Evolutionary conservation across 2,888 invertebrate genomes (phyloP).

Genomic region (Slavum lentiscoides): DNA sequence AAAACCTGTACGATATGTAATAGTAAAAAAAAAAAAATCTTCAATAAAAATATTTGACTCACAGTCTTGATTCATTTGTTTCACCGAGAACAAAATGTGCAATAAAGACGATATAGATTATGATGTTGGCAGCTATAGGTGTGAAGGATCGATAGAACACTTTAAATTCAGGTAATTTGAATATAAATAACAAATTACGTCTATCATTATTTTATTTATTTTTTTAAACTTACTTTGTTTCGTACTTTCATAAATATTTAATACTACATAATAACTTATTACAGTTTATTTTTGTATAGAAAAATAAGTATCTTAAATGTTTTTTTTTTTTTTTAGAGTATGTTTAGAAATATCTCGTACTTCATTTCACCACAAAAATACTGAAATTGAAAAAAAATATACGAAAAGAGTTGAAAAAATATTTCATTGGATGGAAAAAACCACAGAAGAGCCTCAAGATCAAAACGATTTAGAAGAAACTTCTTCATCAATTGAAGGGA

Average conservation of each 20-base stretch:
- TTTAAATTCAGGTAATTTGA: conserved; percentile 63
- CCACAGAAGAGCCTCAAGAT: conserved; percentile 27
- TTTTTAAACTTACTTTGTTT: no score
- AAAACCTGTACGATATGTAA: no score
- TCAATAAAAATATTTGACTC: not conserved
- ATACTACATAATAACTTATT: no score
- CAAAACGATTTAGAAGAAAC: conserved; percentile 50
- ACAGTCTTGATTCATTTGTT: not conserved
- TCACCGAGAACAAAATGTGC: conserved; percentile 18
- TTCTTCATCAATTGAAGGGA: conserved; percentile 48
- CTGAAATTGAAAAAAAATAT: conserved; percentile 53
- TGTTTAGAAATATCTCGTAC: conserved; percentile 50
- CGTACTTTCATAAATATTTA: no score
- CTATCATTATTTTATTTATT: no score
- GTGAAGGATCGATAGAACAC: conserved; percentile 63
- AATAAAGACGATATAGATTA: conserved; percentile 52
- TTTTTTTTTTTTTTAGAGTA: conserved; percentile 8
- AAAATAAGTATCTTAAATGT: not conserved
- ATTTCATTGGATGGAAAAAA: conserved; percentile 49
- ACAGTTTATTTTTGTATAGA: no score
- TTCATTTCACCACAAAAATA: conserved; percentile 51
- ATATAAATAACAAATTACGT: not conserved
- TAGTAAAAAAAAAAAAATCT: not conserved
- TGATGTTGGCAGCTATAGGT: conserved; percentile 63
- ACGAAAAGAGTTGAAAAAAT: conserved; percentile 42